Evolutionary conservation across 2,797 vertebrate genomes (phyloP), one percentile per base, ranked within the genome.

Genomic region (Microchirus variegatus): DNA sequence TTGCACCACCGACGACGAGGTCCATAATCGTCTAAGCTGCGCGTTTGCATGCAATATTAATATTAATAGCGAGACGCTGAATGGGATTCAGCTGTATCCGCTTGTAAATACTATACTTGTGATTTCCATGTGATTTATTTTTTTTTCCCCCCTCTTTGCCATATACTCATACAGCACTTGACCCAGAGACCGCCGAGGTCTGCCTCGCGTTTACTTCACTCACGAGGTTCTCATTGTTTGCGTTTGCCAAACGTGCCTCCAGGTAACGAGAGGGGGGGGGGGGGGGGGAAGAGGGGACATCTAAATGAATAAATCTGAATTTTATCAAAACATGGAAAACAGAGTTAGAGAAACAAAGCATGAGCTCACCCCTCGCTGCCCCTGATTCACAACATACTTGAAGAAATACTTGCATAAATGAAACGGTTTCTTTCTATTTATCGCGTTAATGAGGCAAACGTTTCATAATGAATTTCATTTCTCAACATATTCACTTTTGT

Each of bases 301-400:
- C 43, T 38, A 15, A 64, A 48, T 46, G 22, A 12, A 35, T 9
- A 1, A 59, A 51, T 47, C 16, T 42, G 37, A 63, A 46, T 40
- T 59, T 22, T 22, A 49, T 70, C 55, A 62, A 70, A 38, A 36
- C 48, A 53, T 63, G 13, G n/a, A 59, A 71, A 53, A 26, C 15
- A 13, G 36, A 26, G 44, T 19, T 40, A 17, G 8, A 26, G 11
- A 61, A 70, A 41, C 11, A 55, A 10, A 8, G 15, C 2, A 37
- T 43, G 47, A 66, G 49, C 35, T 55, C 17, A 51, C 5, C 5
- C 9, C 5, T n/a, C 1, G 16, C 14, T 22, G 9, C 46, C 17
- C 17, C 3, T 40, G 43, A 40, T 36, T 64, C 16, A 42, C 9
- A 60, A 37, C 15, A 59, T 3, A 50, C 10, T 44, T 12, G n/a